Conservation (phyloP, 2,888 invertebrate genomes). For the Polydrusus pterygomalis region DNA sequence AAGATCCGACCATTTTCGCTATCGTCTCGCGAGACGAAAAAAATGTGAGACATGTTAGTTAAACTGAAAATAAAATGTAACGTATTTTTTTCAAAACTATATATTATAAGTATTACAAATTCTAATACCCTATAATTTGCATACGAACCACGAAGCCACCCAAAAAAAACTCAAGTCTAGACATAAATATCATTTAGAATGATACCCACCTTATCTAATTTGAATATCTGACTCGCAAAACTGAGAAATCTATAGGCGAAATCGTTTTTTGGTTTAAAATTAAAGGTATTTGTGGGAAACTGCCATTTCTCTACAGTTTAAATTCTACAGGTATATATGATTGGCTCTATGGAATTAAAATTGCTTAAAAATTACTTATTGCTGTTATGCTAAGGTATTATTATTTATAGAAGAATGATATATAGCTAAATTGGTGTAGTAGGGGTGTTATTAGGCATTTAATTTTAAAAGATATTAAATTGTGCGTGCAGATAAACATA, state of each 20-base stretch:
- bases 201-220: slow-evolving; percentile 8
- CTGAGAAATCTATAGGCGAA: neutral
- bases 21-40: too few species aligned
- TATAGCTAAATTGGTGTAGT: slow-evolving; percentile 6
- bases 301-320: slow-evolving; percentile 1
- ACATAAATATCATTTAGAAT: slow-evolving; percentile 5
- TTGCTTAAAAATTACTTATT: slow-evolving; percentile 7
- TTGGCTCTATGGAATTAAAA: slow-evolving; percentile 13
- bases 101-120: too few species aligned
- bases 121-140: neutral
- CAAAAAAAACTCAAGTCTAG: neutral
- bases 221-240: slow-evolving; percentile 7
- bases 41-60: too few species aligned
- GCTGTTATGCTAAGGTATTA: slow-evolving; percentile 2
- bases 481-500: slow-evolving; percentile 13
- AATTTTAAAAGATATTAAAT: slow-evolving; percentile 26
- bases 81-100: neutral
- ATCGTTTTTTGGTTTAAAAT: slow-evolving; percentile 15
- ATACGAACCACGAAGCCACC: neutral
- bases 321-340: slow-evolving; percentile 15
- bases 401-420: slow-evolving; percentile 24
- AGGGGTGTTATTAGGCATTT: slow-evolving; percentile 3
- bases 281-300: slow-evolving; percentile 24
- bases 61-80: too few species aligned
- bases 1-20: too few species aligned